phyloP scores from a whole-genome alignment of 2,888 invertebrate genomes.

The Drosophila kuntzei region DNA sequence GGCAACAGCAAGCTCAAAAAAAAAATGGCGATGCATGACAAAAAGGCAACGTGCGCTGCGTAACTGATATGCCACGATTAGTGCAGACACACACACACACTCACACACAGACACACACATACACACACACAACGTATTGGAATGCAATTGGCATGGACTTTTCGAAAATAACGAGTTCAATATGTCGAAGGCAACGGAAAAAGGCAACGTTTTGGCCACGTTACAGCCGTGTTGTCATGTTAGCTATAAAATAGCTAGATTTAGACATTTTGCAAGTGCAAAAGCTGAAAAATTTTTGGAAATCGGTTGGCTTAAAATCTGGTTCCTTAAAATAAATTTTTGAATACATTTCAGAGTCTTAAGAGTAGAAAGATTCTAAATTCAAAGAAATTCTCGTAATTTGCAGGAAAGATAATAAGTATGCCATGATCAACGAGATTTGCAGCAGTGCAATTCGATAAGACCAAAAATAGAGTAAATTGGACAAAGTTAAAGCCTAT shows the following conservation, averaged over 20 bases:
- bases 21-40: constrained; percentile 55
- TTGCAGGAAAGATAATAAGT: too few relatives aligned
- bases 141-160: constrained; percentile 68
- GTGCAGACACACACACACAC: constrained; percentile 22
- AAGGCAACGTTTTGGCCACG: constrained; percentile 34
- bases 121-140: constrained; percentile 17
- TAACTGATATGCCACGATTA: constrained; percentile 78
- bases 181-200: constrained; percentile 36
- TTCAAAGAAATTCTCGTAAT: too few relatives aligned
- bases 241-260: neutral
- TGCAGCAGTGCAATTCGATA: too few relatives aligned
- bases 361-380: too few relatives aligned
- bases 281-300: too few relatives aligned
- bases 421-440: too few relatives aligned
- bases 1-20: constrained; percentile 43
- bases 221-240: constrained; percentile 9
- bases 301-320: too few relatives aligned
- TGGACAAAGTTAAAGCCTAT: too few relatives aligned
- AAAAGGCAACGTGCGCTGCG: constrained; percentile 67
- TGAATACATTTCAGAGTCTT: too few relatives aligned
- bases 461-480: too few relatives aligned
- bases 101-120: constrained; percentile 5
- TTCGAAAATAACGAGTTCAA: constrained; percentile 61
- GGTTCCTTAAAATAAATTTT: too few relatives aligned
- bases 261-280: too few relatives aligned